A percentile compares a stretch with the other conserved stretches of the same genome.
Conservation (phyloP, 1,140 invertebrate species). For the Drosophila nannoptera region DNA sequence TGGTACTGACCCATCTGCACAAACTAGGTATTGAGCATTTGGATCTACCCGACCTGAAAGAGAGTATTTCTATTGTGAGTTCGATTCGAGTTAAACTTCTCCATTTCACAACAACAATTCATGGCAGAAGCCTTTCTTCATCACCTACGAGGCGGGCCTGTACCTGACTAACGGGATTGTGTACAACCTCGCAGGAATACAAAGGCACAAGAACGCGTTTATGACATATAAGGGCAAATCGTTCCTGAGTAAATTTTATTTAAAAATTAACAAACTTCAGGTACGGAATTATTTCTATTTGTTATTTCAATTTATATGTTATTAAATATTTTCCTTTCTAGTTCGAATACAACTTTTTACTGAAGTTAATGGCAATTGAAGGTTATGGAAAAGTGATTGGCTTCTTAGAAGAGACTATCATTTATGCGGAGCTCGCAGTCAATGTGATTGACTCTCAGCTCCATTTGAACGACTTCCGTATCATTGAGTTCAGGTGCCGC, state of each 20-base stretch:
- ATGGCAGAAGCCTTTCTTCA: constrained; percentile 60
- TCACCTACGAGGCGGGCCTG: constrained; percentile 59
- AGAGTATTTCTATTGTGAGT: constrained; percentile 53
- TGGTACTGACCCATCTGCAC: constrained; percentile 65
- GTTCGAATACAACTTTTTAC: constrained; percentile 68
- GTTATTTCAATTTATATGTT: not conserved
- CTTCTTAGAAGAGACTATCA: constrained; percentile 60
- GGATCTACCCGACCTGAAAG: constrained; percentile 63
- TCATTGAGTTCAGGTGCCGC: constrained; percentile 62
- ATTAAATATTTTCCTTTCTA: constrained; percentile 22
- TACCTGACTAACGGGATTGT: constrained; percentile 67
- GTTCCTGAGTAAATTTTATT: constrained; percentile 62
- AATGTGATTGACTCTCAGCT: constrained; percentile 52
- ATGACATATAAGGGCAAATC: constrained; percentile 73
- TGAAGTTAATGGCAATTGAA: constrained; percentile 64
- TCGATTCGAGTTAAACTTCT: not conserved
- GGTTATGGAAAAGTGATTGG: constrained; percentile 69
- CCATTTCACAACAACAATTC: not conserved
- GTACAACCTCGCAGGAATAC: constrained; percentile 62
- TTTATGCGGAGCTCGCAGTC: constrained; percentile 62
- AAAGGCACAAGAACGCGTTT: constrained; percentile 55
- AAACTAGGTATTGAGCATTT: constrained; percentile 62
- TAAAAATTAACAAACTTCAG: constrained; percentile 68
- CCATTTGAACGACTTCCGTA: constrained; percentile 66
- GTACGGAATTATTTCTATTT: constrained; percentile 17